These are phyloP conservation scores for Catocala nupta DNA, from an alignment of 2,888 invertebrate species.

Conservation along the genomic window DNA sequence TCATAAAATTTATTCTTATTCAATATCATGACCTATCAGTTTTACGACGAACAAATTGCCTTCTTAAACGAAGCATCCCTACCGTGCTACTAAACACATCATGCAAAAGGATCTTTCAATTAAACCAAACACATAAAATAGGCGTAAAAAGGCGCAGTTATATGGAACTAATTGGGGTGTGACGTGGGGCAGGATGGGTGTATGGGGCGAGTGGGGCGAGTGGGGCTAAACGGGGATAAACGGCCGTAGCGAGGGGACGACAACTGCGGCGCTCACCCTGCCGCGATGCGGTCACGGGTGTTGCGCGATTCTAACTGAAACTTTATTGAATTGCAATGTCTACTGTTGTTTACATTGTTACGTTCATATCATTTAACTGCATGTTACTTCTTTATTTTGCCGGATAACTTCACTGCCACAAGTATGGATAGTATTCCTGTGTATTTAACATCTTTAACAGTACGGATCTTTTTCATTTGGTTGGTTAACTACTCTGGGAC, in stretches of 20 bases:
- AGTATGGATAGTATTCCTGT: no score
- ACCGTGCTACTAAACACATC: slow-evolving; percentile 59
- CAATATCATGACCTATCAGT: slow-evolving; percentile 28
- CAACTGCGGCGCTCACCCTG: slow-evolving; percentile 56
- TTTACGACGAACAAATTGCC: slow-evolving; percentile 50
- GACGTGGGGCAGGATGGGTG: slow-evolving; percentile 58
- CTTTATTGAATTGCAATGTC: slow-evolving; percentile 63
- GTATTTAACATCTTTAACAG: no score
- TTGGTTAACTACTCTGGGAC: no score
- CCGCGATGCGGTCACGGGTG: slow-evolving; percentile 69
- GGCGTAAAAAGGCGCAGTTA: slow-evolving; percentile 75
- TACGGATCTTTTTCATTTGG: no score
- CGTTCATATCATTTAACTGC: not conserved
- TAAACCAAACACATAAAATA: slow-evolving; percentile 72
- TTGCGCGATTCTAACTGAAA: slow-evolving; percentile 49
- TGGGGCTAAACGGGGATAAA: slow-evolving; percentile 55
- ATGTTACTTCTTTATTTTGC: not conserved
- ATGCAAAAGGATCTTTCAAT: slow-evolving; percentile 65
- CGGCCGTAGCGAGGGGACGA: slow-evolving; percentile 38
- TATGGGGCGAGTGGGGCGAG: slow-evolving; percentile 47
- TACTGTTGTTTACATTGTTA: slow-evolving; percentile 35
- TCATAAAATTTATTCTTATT: slow-evolving; percentile 22
- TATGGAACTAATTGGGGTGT: slow-evolving; percentile 80
- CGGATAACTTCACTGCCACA: no score
- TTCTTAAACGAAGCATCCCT: slow-evolving; percentile 49